A percentile compares a stretch with the other conserved stretches of the same genome.
Evolutionary conservation across 1,140 invertebrate genomes (phyloP).

Genomic region (Lordiphosa stackelbergi): DNA sequence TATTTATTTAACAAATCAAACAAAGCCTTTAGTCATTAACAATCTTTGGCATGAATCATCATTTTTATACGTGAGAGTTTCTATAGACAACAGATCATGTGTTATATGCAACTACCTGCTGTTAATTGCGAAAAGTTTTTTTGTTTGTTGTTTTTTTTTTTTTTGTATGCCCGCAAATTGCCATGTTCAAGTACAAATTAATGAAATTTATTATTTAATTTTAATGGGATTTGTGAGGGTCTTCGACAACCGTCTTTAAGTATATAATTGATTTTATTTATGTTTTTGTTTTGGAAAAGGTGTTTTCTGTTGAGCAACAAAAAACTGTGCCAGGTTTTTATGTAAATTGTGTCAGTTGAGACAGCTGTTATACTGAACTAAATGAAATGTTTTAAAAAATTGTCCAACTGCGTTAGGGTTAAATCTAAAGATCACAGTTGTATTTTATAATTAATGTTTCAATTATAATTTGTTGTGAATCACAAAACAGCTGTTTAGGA

Average conservation of each 20-base stretch:
- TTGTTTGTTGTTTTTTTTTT: conserved; percentile 22
- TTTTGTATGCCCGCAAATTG: conserved; percentile 32
- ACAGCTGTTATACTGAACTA: conserved; percentile 33
- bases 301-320: not conserved
- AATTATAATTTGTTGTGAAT: too few relatives aligned
- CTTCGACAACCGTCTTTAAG: not conserved
- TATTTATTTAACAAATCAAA: conserved; percentile 1
- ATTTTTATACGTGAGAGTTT: conserved; percentile 36
- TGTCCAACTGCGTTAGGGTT: too few relatives aligned
- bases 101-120: conserved; percentile 16
- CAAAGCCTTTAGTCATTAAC: not conserved
- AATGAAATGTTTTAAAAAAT: not conserved
- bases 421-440: too few relatives aligned
- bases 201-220: conserved; percentile 27
- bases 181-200: conserved; percentile 34
- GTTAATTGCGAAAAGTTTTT: conserved; percentile 42
- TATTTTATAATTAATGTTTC: too few relatives aligned
- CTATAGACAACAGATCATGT: conserved; percentile 26
- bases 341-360: conserved; percentile 14
- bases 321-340: not conserved
- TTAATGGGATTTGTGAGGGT: conserved; percentile 6
- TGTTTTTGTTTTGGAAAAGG: not conserved
- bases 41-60: conserved; percentile 40
- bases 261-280: too few relatives aligned
- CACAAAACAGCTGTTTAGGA: too few relatives aligned